Conservation (phyloP, 2,797 vertebrate species). For the Amblyraja radiata region DNA sequence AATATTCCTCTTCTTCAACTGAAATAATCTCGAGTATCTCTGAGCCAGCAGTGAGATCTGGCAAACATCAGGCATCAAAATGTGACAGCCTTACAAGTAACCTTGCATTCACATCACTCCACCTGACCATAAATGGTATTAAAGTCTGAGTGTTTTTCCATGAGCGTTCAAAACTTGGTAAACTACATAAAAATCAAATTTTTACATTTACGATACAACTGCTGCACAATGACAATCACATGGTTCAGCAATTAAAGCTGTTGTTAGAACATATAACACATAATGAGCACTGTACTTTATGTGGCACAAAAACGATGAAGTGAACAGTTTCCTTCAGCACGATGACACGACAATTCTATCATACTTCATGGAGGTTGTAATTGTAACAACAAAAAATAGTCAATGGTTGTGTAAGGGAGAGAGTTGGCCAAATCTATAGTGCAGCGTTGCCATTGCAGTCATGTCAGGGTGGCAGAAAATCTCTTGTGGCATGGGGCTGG, state of each 20-base stretch:
- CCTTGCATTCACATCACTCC: background rate
- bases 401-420: background rate
- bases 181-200: background rate
- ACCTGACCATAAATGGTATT: background rate
- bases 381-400: background rate
- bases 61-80: background rate
- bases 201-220: background rate
- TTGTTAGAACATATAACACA: slow-evolving; percentile 24
- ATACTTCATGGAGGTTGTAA: slow-evolving; percentile 35
- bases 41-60: background rate
- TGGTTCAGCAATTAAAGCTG: background rate
- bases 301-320: background rate
- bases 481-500: background rate
- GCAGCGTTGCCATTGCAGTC: background rate
- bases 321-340: background rate
- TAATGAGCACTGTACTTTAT: background rate
- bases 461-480: background rate
- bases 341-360: background rate
- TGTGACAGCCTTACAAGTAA: background rate
- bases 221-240: slow-evolving; percentile 6
- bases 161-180: background rate
- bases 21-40: background rate
- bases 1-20: background rate
- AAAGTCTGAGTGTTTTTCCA: background rate
- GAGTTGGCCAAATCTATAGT: background rate